phyloP scores from a whole-genome alignment of 2,888 invertebrate genomes.

The Periphyllus acericola region DNA sequence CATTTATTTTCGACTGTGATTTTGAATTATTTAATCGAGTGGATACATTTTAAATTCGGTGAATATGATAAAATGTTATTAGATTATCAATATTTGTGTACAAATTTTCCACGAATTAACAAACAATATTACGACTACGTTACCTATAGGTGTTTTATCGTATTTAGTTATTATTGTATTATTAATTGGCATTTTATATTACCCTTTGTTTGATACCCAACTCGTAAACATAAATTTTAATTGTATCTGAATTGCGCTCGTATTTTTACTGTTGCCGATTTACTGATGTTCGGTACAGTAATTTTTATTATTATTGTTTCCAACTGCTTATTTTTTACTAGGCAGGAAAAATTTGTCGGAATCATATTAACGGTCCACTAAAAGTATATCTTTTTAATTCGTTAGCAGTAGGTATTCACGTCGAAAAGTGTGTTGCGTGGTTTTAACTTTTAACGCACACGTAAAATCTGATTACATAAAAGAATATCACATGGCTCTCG shows the following conservation, averaged over 20 bases:
- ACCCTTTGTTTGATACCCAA: neutral
- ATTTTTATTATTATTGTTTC: neutral
- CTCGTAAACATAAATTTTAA: neutral
- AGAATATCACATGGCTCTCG: too few species aligned
- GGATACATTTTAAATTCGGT: neutral
- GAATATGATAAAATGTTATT: too few species aligned
- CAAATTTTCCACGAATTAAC: too few species aligned
- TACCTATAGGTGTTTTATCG: neutral
- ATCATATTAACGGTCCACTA: too few species aligned
- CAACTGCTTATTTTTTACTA: neutral
- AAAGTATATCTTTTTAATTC: neutral
- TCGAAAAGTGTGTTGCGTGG: neutral
- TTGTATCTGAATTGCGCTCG: constrained; percentile 4
- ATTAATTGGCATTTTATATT: too few species aligned
- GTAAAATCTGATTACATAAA: too few species aligned
- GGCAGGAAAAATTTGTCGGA: too few species aligned
- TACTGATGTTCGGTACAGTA: neutral
- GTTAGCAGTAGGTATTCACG: neutral
- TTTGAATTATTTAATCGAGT: neutral
- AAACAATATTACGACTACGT: neutral
- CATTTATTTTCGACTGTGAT: neutral
- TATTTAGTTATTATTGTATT: too few species aligned
- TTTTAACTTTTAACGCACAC: neutral
- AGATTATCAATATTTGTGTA: too few species aligned
- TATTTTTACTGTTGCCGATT: neutral